phyloP scores from a whole-genome alignment of 2,888 invertebrate species.

The Mythimna impura region DNA sequence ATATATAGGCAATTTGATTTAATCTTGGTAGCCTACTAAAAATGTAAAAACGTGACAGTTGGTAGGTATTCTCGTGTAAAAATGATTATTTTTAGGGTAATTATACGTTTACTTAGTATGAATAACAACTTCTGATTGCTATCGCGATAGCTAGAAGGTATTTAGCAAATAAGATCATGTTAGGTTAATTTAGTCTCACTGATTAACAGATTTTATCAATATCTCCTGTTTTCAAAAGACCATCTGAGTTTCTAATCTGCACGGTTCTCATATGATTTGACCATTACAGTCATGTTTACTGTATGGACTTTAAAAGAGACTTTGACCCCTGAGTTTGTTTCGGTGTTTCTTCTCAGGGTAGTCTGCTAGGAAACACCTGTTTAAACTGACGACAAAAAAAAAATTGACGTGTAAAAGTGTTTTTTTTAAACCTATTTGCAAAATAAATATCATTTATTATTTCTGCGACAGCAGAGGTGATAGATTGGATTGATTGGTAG shows the following conservation, averaged over 20 bases:
- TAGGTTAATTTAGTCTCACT: neutral
- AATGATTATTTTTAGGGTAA: neutral
- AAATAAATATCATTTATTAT: no score
- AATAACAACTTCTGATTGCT: neutral
- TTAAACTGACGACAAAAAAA: no score
- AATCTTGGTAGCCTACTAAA: slow-evolving; percentile 13
- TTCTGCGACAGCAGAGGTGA: neutral
- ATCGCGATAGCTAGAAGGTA: neutral
- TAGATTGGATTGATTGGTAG: no score
- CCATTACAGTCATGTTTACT: no score
- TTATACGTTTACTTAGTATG: slow-evolving; percentile 7
- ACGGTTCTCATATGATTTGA: no score
- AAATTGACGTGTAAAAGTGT: no score
- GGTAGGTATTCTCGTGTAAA: slow-evolving; percentile 7
- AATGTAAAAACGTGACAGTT: slow-evolving; percentile 17
- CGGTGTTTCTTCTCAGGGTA: no score
- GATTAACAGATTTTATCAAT: neutral
- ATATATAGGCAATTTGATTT: neutral
- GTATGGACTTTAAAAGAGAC: no score
- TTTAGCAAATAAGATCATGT: slow-evolving; percentile 4
- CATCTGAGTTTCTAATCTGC: no score
- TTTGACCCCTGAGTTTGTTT: no score
- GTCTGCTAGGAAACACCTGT: no score
- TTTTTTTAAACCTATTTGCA: no score
- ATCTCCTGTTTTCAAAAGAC: neutral